These are phyloP conservation scores for Siphamia tubifer DNA, from an alignment of 2,113 vertebrate species.

Conservation along the genomic window DNA sequence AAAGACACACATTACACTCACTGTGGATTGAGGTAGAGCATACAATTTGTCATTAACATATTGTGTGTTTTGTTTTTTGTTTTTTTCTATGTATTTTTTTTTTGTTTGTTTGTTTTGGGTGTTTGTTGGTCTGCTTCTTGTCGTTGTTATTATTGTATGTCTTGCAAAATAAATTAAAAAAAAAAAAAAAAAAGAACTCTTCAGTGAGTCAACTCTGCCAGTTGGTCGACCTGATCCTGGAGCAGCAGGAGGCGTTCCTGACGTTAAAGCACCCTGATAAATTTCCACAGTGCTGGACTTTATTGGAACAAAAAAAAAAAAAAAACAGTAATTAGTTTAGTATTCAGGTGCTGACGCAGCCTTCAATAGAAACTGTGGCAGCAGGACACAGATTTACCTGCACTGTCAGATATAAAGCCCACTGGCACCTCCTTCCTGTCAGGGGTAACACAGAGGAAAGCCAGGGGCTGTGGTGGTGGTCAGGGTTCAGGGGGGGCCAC, in stretches of 20 bases:
- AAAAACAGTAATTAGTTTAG: conserved; percentile 69
- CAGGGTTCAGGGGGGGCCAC: background rate
- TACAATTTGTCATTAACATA: too few species aligned
- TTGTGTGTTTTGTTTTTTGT: too few species aligned
- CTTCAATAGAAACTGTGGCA: conserved; percentile 50
- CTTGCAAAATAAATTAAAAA: too few species aligned
- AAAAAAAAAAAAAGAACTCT: too few species aligned
- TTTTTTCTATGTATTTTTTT: too few species aligned
- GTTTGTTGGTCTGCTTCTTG: too few species aligned
- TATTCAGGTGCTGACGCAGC: conserved; percentile 58
- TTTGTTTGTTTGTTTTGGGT: too few species aligned
- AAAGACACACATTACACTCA: too few species aligned
- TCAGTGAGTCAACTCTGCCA: conserved; percentile 4
- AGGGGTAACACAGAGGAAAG: conserved; percentile 46
- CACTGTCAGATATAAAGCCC: conserved; percentile 62
- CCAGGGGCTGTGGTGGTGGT: background rate
- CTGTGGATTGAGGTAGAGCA: too few species aligned
- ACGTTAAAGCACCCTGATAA: conserved; percentile 39
- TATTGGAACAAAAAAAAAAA: conserved; percentile 50
- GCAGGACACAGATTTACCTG: conserved; percentile 74
- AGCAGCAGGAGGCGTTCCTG: conserved; percentile 32
- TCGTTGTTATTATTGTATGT: too few species aligned
- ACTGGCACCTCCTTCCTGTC: conserved; percentile 75
- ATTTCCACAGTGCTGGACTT: conserved; percentile 41
- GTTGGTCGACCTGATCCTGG: conserved; percentile 17